Evolutionary conservation across 2,888 invertebrate species (phyloP).

Genomic region (Scaptomyza reducta): DNA sequence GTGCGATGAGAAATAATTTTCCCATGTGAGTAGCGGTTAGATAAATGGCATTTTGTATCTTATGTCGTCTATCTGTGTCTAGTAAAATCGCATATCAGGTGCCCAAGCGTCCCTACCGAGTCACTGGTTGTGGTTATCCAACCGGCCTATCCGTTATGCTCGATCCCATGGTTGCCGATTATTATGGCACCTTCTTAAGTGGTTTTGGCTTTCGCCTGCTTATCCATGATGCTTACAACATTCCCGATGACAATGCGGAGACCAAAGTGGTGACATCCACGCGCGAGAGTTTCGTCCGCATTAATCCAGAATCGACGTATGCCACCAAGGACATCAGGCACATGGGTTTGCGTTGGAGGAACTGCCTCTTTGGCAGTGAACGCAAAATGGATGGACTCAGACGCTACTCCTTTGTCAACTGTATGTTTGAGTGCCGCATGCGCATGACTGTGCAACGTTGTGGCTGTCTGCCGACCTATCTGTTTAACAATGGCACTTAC

Average conservation of each 20-base stretch:
- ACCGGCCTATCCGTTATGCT: conserved; percentile 88
- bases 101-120: conserved; percentile 85
- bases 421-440: conserved; percentile 87
- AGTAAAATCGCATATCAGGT: conserved; percentile 83
- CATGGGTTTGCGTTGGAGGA: conserved; percentile 85
- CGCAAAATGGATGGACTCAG: conserved; percentile 76
- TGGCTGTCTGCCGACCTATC: conserved; percentile 87
- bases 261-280: conserved; percentile 86
- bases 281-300: conserved; percentile 87
- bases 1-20: conserved; percentile 79
- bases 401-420: conserved; percentile 88
- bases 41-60: not conserved
- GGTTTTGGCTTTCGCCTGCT: conserved; percentile 87
- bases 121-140: conserved; percentile 89
- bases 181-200: conserved; percentile 87
- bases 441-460: conserved; percentile 85
- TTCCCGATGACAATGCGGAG: conserved; percentile 87
- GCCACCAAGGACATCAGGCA: conserved; percentile 86
- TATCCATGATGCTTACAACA: conserved; percentile 88
- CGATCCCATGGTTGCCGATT: conserved; percentile 86
- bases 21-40: conserved; percentile 68
- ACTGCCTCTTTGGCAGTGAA: conserved; percentile 87
- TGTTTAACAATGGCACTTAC: conserved; percentile 83
- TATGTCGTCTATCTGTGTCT: too few species aligned
- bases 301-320: conserved; percentile 88